A percentile compares a stretch with the other conserved stretches of the same genome.
These are phyloP conservation scores for Aphidius gifuensis DNA, from an alignment of 1,140 invertebrate species.

Conservation along the genomic window DNA sequence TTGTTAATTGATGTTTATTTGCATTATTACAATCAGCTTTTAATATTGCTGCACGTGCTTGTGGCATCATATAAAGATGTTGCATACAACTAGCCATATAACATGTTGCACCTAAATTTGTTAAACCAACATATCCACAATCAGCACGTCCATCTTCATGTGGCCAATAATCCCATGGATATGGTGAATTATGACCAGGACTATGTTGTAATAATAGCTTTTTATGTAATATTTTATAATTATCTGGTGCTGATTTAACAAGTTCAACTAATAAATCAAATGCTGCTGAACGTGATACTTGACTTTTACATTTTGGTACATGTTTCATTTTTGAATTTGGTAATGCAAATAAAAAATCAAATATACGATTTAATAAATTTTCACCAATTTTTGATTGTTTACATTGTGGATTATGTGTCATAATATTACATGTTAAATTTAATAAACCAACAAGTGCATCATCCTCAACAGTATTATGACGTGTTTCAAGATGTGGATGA, in stretches of 20 bases:
- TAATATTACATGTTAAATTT: constrained; percentile 78
- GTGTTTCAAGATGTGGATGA: constrained; percentile 77
- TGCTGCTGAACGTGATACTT: constrained; percentile 79
- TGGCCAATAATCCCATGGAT: constrained; percentile 97
- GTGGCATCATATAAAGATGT: constrained; percentile 94
- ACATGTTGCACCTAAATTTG: constrained; percentile 92
- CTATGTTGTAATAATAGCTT: constrained; percentile 83
- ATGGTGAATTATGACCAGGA: constrained; percentile 77
- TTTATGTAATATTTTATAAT: constrained; percentile 79
- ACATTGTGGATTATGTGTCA: constrained; percentile 84
- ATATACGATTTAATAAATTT: constrained; percentile 71
- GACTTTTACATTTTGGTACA: constrained; percentile 90
- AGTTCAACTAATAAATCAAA: constrained; percentile 89
- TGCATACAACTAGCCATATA: constrained; percentile 98
- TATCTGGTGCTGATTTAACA: constrained; percentile 77
- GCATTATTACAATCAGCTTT: constrained; percentile 64
- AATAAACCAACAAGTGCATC: constrained; percentile 88
- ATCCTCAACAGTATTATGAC: constrained; percentile 79
- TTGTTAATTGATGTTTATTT: constrained; percentile 76
- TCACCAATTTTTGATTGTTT: constrained; percentile 78
- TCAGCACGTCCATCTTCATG: constrained; percentile 90
- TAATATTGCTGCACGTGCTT: constrained; percentile 79
- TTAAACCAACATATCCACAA: constrained; percentile 91
- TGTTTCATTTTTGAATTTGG: constrained; percentile 80
- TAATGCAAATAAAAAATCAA: constrained; percentile 85